Base-by-base conservation (phyloP, 2,797 vertebrate species). In the Sebastes vulpes region DNA sequence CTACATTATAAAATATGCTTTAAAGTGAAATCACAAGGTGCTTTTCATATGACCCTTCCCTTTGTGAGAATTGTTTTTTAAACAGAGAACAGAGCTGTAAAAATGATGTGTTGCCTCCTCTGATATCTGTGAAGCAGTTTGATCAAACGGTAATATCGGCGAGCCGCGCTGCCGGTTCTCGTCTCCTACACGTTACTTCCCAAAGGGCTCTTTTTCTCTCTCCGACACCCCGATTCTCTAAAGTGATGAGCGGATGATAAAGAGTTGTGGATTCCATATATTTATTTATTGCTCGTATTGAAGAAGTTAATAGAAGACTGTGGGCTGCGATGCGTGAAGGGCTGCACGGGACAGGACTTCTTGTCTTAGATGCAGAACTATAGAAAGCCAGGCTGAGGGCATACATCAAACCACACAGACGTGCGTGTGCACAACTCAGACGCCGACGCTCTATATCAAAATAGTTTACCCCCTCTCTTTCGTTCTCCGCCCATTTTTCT, bases 191-290 rank as follows among this genome's bases (percentile, higher is more conserved):
- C 35, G 81, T 65, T 50, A 6, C 71, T 56, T 80, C 85, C 88
- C 88, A 81, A 58, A 74, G 90, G 91, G 83, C 77, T 79, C 78
- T 59, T 89, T 75, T 83, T 38, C 76, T 48, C 66, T 63, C 63
- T 8, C 59, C 68, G 79, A 85, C 87, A 84, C 91, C 83, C 91
- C 70, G 32, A 32, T 72, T 84, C 89, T 84, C 72, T 26, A 77
- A 90, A 89, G 83, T 61, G 52, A 81, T 89, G 89, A 93, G 83
- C 56, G 81, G 81, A 83, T 87, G 86, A 91, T 93, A 88, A 92
- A 92, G 90, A 93, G 87, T 91, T 89, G 89, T 88, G 89, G 89
- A 93, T 94, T 93, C 85, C 88, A 78, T 83, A 77, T 92, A 87
- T 94, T 91, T 93, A 92, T 93, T 94, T 94, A 92, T 91, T 86